Evolutionary conservation across 1,140 invertebrate species (phyloP).

Genomic region (Popillia japonica): DNA sequence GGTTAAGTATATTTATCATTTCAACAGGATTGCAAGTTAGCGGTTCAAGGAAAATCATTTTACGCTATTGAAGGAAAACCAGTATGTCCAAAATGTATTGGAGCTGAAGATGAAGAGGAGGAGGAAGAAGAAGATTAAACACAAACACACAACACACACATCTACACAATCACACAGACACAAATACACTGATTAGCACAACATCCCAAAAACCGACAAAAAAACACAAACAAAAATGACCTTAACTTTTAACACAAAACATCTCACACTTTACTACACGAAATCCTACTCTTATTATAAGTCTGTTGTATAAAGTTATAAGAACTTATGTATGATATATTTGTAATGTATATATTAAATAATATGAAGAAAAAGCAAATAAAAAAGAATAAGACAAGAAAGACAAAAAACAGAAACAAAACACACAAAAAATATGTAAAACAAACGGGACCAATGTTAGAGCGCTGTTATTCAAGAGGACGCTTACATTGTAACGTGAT

Average conservation of each 20-base stretch:
- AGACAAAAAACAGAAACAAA: conserved; percentile 62
- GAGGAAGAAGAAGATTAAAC: conserved; percentile 57
- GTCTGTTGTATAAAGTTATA: conserved; percentile 43
- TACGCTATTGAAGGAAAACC: conserved; percentile 94
- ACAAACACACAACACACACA: conserved; percentile 19
- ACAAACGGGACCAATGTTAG: conserved; percentile 36
- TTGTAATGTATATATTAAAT: conserved; percentile 51
- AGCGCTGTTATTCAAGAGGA: conserved; percentile 22
- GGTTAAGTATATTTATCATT: conserved; percentile 30
- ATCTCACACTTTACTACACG: neutral
- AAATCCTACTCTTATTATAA: conserved; percentile 39
- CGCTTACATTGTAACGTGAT: conserved; percentile 18
- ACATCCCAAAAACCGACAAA: conserved; percentile 12
- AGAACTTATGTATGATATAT: conserved; percentile 40
- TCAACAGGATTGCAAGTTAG: conserved; percentile 87
- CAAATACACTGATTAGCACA: neutral
- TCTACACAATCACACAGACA: conserved; percentile 41
- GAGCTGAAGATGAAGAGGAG: conserved; percentile 87
- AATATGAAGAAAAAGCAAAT: conserved; percentile 52
- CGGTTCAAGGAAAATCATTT: conserved; percentile 93
- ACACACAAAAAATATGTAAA: conserved; percentile 58
- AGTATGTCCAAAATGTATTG: conserved; percentile 88
- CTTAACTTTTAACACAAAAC: neutral
- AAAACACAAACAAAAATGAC: neutral
- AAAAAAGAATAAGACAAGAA: conserved; percentile 50